A percentile compares a stretch with the other conserved stretches of the same genome.
Conservation (phyloP, 2,888 invertebrate species). For the Asteroscopus sphinx region DNA sequence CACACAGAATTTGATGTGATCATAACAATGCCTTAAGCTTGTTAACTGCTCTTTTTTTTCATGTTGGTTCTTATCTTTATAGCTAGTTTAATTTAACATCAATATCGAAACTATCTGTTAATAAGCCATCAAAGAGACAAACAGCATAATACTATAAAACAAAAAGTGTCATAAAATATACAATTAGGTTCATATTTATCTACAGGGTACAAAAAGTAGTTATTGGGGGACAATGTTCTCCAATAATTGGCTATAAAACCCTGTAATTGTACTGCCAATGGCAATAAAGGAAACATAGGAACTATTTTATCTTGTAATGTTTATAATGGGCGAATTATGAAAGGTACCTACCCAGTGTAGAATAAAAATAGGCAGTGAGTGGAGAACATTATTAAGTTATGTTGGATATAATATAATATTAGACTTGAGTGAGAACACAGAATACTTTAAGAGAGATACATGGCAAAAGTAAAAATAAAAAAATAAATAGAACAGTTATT, state of each 20-base stretch:
- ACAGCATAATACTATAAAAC: constrained; percentile 14
- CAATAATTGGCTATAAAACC: constrained; percentile 78
- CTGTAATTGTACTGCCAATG: constrained; percentile 57
- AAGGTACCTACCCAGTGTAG: too few species aligned
- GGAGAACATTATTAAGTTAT: too few species aligned
- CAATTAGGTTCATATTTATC: constrained; percentile 51
- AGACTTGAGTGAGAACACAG: too few species aligned
- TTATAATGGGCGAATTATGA: background rate
- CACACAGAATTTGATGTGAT: too few species aligned
- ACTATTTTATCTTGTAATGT: constrained; percentile 29
- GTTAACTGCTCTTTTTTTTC: too few species aligned
- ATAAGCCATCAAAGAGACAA: constrained; percentile 16
- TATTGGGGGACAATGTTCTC: constrained; percentile 60
- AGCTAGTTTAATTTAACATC: background rate
- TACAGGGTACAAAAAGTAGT: constrained; percentile 42
- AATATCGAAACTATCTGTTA: background rate
- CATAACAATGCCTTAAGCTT: too few species aligned
- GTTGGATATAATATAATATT: too few species aligned
- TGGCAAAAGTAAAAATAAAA: too few species aligned
- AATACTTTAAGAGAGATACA: too few species aligned
- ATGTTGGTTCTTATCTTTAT: too few species aligned
- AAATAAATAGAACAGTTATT: too few species aligned
- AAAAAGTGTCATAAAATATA: constrained; percentile 48
- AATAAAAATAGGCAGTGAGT: too few species aligned
- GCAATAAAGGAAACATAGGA: constrained; percentile 50